Evolutionary conservation across 2,888 invertebrate species (phyloP).

Genomic region (Nomada ferruginata): DNA sequence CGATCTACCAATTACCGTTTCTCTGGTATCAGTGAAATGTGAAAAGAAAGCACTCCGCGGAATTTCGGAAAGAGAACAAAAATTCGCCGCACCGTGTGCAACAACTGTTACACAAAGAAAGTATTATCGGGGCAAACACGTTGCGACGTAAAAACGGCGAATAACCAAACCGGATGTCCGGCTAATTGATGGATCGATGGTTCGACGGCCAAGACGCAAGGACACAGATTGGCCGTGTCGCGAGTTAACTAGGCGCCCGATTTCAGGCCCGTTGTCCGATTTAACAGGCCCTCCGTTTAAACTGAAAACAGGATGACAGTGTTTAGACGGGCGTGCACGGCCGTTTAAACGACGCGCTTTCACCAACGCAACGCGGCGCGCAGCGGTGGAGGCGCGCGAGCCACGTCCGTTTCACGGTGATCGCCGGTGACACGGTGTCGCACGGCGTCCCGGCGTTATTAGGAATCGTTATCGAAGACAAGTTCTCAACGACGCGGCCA

Average conservation of each 20-base stretch:
- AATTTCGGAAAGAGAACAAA: no score
- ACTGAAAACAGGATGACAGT: slow-evolving; percentile 66
- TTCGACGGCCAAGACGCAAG: slow-evolving; percentile 22
- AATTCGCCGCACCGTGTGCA: no score
- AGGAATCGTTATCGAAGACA: slow-evolving; percentile 74
- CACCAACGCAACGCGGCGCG: slow-evolving; percentile 32
- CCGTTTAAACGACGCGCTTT: slow-evolving; percentile 49
- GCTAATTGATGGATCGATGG: slow-evolving; percentile 59
- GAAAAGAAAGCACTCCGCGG: no score
- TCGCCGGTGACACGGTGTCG: slow-evolving; percentile 51
- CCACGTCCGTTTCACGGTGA: slow-evolving; percentile 50
- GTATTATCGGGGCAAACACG: no score
- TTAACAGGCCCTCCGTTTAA: slow-evolving; percentile 63
- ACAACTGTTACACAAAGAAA: no score
- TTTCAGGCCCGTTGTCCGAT: slow-evolving; percentile 58
- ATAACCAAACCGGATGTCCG: slow-evolving; percentile 18
- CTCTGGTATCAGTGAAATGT: no score
- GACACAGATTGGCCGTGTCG: slow-evolving; percentile 57
- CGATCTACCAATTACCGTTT: no score
- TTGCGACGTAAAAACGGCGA: neutral
- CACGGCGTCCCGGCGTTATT: slow-evolving; percentile 67
- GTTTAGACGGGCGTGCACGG: slow-evolving; percentile 52
- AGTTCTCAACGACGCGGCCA: slow-evolving; percentile 61
- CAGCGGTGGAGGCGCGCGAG: slow-evolving; percentile 21
- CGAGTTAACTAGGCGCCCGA: slow-evolving; percentile 26